Evolutionary conservation across 2,888 invertebrate species (phyloP).

Genomic region (Resseliella maxima): DNA sequence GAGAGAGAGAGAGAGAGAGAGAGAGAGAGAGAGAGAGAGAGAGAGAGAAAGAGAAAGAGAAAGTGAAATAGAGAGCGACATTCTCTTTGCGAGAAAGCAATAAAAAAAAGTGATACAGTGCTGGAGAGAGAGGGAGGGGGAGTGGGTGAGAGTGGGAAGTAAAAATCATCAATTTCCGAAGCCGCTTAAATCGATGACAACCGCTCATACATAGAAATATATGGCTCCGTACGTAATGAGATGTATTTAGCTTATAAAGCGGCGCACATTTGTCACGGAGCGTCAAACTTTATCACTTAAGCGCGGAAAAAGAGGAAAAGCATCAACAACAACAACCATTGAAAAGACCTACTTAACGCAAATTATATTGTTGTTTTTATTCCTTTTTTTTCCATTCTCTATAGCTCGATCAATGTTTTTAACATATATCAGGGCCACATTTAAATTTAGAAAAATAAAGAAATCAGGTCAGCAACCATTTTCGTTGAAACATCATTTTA

Average conservation of each 20-base stretch:
- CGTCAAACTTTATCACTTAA: neutral
- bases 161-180: neutral
- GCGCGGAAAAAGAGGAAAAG: neutral
- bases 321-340: neutral
- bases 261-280: neutral
- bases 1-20: too few relatives aligned
- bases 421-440: constrained; percentile 12
- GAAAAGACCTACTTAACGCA: neutral
- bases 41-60: too few relatives aligned
- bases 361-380: neutral
- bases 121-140: too few relatives aligned
- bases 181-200: neutral
- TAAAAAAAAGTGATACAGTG: too few relatives aligned
- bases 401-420: neutral
- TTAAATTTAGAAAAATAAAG: neutral
- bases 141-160: too few relatives aligned
- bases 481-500: neutral
- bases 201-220: neutral
- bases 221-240: neutral
- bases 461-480: constrained; percentile 23
- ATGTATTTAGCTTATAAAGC: neutral
- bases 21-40: neutral
- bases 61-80: too few relatives aligned
- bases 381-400: neutral
- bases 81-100: too few relatives aligned